These are phyloP conservation scores for Crocallis elinguaria DNA, from an alignment of 2,888 invertebrate genomes.

Conservation along the genomic window DNA sequence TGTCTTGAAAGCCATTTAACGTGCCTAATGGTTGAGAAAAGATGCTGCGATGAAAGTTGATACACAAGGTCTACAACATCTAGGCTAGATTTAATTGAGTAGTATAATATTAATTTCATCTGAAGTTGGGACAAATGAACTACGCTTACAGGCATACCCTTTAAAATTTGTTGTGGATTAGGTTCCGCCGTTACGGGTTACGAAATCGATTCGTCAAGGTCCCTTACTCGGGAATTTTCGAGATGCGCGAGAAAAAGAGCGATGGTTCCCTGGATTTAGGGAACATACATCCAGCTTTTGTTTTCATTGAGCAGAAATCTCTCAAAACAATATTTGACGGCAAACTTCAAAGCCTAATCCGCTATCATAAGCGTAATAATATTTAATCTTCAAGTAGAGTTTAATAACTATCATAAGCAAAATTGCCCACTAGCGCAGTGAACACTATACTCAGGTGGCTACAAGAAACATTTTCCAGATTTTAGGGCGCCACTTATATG, in stretches of 20 bases:
- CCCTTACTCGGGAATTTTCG: too few species aligned
- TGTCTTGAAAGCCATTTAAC: constrained; percentile 16
- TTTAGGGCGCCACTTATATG: constrained; percentile 31
- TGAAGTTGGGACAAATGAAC: too few species aligned
- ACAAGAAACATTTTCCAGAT: constrained; percentile 27
- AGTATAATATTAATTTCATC: neutral
- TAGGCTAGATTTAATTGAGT: neutral
- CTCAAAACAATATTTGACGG: neutral
- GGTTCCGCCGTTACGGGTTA: too few species aligned
- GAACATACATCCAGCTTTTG: too few species aligned
- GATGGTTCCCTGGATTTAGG: too few species aligned
- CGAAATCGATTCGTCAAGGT: too few species aligned
- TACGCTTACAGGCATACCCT: too few species aligned
- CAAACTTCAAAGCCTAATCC: constrained; percentile 6
- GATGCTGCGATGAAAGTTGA: constrained; percentile 7
- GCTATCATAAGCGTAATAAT: neutral
- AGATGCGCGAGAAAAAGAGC: too few species aligned
- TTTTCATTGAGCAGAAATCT: too few species aligned
- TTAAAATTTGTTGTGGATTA: too few species aligned
- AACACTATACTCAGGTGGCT: constrained; percentile 11
- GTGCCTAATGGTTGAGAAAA: constrained; percentile 14
- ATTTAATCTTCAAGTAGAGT: constrained; percentile 3
- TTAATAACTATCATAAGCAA: constrained; percentile 8
- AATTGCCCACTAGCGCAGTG: constrained; percentile 4
- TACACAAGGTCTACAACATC: neutral